phyloP scores from a whole-genome alignment of 1,140 invertebrate genomes.

The Camponotus pennsylvanicus region DNA sequence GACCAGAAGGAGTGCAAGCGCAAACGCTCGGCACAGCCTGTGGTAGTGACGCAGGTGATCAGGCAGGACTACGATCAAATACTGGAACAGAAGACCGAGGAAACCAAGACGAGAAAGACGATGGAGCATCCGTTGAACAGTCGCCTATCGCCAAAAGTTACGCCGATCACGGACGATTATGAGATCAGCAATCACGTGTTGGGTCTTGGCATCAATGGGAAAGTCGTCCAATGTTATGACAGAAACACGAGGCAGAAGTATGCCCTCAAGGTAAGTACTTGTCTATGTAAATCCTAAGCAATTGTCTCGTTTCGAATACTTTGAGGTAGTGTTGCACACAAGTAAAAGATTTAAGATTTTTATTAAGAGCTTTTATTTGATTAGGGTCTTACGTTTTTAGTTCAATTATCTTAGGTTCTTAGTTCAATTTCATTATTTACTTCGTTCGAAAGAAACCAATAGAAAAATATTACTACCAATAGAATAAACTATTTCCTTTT shows the following conservation, averaged over 20 bases:
- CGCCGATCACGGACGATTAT: constrained; percentile 96
- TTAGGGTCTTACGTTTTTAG: too few species aligned
- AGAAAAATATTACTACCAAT: too few species aligned
- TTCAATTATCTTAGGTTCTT: too few species aligned
- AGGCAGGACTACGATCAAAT: constrained; percentile 41
- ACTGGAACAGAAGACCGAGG: constrained; percentile 35
- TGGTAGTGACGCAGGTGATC: constrained; percentile 52
- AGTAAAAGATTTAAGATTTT: neutral
- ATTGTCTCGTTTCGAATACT: neutral
- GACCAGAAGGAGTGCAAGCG: constrained; percentile 67
- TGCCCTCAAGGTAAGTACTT: constrained; percentile 93
- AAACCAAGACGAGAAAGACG: constrained; percentile 53
- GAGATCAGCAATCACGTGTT: constrained; percentile 97
- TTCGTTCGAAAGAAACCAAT: too few species aligned
- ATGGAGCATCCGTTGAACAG: constrained; percentile 77
- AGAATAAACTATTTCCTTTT: too few species aligned
- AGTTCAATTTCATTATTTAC: too few species aligned
- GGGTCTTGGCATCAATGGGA: constrained; percentile 99
- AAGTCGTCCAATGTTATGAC: constrained; percentile 93
- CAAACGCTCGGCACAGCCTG: constrained; percentile 58
- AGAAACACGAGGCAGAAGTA: constrained; percentile 91
- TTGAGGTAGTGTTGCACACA: neutral
- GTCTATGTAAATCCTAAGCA: neutral
- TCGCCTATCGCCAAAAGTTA: constrained; percentile 89
- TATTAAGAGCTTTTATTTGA: neutral